phyloP scores from a whole-genome alignment of 2,113 vertebrate genomes.

The Phaethornis superciliosus region DNA sequence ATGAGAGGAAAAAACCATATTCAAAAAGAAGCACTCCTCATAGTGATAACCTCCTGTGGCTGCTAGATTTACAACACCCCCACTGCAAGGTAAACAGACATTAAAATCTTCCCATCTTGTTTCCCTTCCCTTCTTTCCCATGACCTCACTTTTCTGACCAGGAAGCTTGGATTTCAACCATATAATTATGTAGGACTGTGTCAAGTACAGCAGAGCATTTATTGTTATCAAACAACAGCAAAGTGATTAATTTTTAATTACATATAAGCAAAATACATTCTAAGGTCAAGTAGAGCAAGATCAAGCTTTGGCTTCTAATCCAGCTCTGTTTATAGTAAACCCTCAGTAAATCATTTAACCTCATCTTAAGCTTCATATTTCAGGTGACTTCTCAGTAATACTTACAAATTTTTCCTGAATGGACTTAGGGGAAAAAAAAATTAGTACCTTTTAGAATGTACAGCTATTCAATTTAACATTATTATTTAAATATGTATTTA shows the following conservation, averaged over 20 bases:
- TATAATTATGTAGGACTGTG: not conserved
- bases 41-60: not conserved
- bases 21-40: not conserved
- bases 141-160: not conserved
- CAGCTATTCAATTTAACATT: not conserved
- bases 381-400: not conserved
- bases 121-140: not conserved
- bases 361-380: not conserved
- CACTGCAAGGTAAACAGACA: not conserved
- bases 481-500: not conserved
- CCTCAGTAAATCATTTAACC: not conserved
- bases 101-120: not conserved
- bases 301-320: not conserved
- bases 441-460: not conserved
- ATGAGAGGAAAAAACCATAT: not conserved
- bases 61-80: not conserved
- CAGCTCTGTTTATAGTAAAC: not conserved
- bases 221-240: not conserved
- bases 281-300: not conserved
- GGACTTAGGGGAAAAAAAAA: not conserved
- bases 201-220: not conserved
- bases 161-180: not conserved
- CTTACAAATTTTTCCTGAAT: not conserved
- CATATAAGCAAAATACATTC: not conserved
- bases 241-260: not conserved